phyloP scores from a whole-genome alignment of 2,888 invertebrate species.

The Nebria brevicollis region DNA sequence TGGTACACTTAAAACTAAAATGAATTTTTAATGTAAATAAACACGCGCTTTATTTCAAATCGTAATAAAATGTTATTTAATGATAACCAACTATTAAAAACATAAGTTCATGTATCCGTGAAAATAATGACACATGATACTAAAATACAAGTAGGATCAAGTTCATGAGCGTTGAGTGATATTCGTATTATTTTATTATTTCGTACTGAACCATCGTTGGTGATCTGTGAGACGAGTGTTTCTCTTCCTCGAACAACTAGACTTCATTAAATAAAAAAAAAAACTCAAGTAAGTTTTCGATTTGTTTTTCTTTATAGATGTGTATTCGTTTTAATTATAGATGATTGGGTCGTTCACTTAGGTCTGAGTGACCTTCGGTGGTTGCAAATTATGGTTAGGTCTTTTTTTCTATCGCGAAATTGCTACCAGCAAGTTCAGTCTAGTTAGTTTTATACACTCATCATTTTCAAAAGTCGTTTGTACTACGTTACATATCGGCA shows the following conservation, averaged over 20 bases:
- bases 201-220: conserved; percentile 9
- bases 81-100: background rate
- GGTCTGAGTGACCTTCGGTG: conserved; percentile 24
- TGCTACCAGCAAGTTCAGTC: conserved; percentile 18
- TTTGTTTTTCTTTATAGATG: conserved; percentile 8
- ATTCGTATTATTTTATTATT: conserved; percentile 14
- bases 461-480: background rate
- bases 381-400: conserved; percentile 28
- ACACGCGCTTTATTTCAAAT: background rate
- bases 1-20: too few relatives aligned
- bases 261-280: background rate
- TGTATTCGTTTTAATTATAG: conserved; percentile 32
- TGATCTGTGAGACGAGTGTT: conserved; percentile 18
- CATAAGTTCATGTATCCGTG: background rate
- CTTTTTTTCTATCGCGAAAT: conserved; percentile 23
- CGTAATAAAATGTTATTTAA: background rate
- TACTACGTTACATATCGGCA: background rate
- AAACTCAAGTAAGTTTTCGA: conserved; percentile 18
- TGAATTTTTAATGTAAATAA: too few relatives aligned
- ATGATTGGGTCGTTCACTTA: conserved; percentile 35
- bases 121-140: background rate
- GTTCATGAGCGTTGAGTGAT: background rate
- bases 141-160: background rate
- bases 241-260: conserved; percentile 20
- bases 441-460: background rate